Conservation (phyloP, 2,888 invertebrate genomes). For the Pasiphila rectangulata region DNA sequence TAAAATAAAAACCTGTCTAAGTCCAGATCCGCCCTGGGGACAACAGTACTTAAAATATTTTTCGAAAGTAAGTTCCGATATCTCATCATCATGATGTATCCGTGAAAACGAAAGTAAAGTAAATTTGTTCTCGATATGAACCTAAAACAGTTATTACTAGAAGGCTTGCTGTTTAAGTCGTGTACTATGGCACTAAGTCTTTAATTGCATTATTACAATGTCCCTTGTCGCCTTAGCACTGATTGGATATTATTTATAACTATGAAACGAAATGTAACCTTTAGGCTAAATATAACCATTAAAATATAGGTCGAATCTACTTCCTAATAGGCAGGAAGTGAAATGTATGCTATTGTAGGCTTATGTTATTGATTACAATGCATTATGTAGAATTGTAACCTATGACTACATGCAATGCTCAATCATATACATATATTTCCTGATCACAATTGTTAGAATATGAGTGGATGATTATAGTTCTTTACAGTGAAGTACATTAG, state of each 20-base stretch:
- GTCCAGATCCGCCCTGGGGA: too few species aligned
- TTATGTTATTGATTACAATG: slow-evolving; percentile 21
- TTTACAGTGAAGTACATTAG: neutral
- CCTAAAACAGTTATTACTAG: neutral
- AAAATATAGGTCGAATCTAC: slow-evolving; percentile 23
- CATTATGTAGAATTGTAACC: too few species aligned
- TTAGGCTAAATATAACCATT: slow-evolving; percentile 8
- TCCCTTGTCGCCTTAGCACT: slow-evolving; percentile 11
- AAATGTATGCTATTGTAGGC: slow-evolving; percentile 14
- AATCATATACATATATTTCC: slow-evolving; percentile 9
- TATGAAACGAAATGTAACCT: slow-evolving; percentile 27
- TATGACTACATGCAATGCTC: neutral
- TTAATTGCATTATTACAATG: slow-evolving; percentile 18
- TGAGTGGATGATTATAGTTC: neutral
- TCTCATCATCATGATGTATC: too few species aligned
- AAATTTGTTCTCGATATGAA: neutral
- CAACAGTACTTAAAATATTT: too few species aligned
- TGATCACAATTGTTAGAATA: neutral
- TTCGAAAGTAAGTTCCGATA: too few species aligned
- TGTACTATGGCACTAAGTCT: slow-evolving; percentile 2
- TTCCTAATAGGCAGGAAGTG: slow-evolving; percentile 29
- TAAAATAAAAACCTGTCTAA: too few species aligned
- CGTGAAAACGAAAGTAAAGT: too few species aligned
- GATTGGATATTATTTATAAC: slow-evolving; percentile 19
- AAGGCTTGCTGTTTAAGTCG: neutral